These are phyloP conservation scores for Apodemus sylvaticus DNA, from an alignment of 2,113 vertebrate genomes.

Conservation along the genomic window DNA sequence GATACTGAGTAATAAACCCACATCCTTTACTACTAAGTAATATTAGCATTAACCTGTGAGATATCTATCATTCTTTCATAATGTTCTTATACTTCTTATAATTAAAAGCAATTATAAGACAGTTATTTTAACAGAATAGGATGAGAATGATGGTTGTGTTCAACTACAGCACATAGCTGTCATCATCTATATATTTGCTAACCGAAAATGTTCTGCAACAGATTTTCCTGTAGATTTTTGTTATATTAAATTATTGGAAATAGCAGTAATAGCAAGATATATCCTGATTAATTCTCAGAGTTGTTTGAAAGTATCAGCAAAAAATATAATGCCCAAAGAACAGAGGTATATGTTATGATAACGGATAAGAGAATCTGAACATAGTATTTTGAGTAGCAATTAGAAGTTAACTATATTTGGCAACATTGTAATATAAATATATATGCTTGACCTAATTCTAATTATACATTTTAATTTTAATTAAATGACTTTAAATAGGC, in stretches of 20 bases:
- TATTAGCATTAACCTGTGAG: neutral
- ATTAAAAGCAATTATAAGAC: neutral
- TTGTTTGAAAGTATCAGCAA: neutral
- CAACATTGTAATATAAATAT: neutral
- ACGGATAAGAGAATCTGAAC: neutral
- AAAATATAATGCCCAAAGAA: neutral
- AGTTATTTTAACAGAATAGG: neutral
- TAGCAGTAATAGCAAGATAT: neutral
- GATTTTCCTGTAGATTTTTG: neutral
- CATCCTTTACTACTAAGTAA: neutral
- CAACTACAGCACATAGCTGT: neutral
- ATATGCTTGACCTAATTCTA: neutral
- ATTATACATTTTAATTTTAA: constrained; percentile 27
- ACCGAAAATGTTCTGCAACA: neutral
- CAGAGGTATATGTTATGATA: neutral
- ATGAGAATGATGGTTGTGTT: neutral
- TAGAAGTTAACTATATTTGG: neutral
- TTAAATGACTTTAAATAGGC: constrained; percentile 29
- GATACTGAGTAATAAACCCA: neutral
- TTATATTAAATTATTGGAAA: neutral
- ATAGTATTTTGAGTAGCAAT: neutral
- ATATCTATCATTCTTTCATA: neutral
- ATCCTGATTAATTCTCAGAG: neutral
- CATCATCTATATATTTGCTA: neutral
- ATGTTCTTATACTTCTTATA: neutral